phyloP scores from a whole-genome alignment of 2,888 invertebrate genomes.

The Didymodactylos carnosus region DNA sequence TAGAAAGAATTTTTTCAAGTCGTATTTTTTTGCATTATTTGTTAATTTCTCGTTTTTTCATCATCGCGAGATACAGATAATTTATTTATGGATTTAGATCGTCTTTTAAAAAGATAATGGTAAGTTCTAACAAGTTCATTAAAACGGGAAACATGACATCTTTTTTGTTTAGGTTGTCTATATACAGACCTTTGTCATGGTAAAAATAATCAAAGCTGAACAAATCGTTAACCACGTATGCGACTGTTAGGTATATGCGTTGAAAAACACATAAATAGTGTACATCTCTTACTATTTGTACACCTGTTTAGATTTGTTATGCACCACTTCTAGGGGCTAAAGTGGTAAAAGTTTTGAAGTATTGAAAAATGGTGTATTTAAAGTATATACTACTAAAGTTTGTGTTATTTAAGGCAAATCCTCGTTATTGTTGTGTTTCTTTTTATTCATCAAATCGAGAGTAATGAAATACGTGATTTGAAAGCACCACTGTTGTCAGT shows the following conservation, averaged over 20 bases:
- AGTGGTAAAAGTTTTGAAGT: neutral
- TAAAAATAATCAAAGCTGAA: neutral
- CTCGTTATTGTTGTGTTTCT: too few relatives aligned
- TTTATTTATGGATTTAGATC: too few relatives aligned
- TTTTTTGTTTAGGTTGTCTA: neutral
- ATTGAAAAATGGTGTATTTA: neutral
- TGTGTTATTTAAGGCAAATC: neutral
- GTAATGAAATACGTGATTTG: slow-evolving; percentile 6
- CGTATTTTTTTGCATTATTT: too few relatives aligned
- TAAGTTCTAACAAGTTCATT: too few relatives aligned
- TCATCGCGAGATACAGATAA: too few relatives aligned
- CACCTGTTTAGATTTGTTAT: neutral
- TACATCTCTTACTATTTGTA: too few relatives aligned
- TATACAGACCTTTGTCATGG: neutral
- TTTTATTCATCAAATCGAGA: neutral
- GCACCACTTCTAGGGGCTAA: neutral
- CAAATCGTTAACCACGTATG: neutral
- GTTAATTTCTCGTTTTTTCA: too few relatives aligned
- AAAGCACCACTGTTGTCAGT: slow-evolving; percentile 2
- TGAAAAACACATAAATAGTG: too few relatives aligned
- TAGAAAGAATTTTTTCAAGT: too few relatives aligned
- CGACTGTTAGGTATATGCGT: neutral
- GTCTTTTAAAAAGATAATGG: too few relatives aligned
- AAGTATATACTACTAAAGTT: neutral
- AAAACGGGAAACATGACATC: too few relatives aligned